Conservation (phyloP, 2,888 invertebrate species). For the Mechanitis messenoides region DNA sequence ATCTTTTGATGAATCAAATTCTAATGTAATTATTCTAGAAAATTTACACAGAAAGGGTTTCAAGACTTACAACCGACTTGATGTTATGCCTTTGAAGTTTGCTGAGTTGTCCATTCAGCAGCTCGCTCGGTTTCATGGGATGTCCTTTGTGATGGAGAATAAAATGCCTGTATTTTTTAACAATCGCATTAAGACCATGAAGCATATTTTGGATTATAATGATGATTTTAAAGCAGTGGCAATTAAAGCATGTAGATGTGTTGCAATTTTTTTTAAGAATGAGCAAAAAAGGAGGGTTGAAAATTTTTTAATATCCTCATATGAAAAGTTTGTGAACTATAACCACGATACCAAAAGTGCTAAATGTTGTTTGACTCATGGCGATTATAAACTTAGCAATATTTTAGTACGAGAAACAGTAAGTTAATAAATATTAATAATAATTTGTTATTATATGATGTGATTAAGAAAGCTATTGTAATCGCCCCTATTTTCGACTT, state of each 20-base stretch:
- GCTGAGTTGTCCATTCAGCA: slow-evolving; percentile 35
- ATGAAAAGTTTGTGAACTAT: slow-evolving; percentile 30
- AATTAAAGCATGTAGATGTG: slow-evolving; percentile 25
- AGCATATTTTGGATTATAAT: slow-evolving; percentile 15
- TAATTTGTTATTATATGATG: too few relatives aligned
- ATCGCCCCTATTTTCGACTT: too few relatives aligned
- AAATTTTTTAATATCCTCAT: slow-evolving; percentile 26
- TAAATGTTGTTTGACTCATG: slow-evolving; percentile 26
- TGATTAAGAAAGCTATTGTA: too few relatives aligned
- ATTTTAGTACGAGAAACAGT: slow-evolving; percentile 31
- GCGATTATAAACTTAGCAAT: slow-evolving; percentile 29
- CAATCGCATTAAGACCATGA: slow-evolving; percentile 31
- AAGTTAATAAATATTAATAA: slow-evolving; percentile 13
- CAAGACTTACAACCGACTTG: slow-evolving; percentile 32
- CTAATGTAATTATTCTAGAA: slow-evolving; percentile 27
- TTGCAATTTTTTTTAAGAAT: slow-evolving; percentile 33
- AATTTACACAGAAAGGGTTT: slow-evolving; percentile 36
- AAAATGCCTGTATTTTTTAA: slow-evolving; percentile 35
- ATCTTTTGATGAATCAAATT: slow-evolving; percentile 18
- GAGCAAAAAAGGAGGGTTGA: slow-evolving; percentile 32
- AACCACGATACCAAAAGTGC: slow-evolving; percentile 22
- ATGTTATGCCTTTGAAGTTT: slow-evolving; percentile 34
- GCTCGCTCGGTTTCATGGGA: slow-evolving; percentile 38
- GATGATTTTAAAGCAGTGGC: slow-evolving; percentile 26
- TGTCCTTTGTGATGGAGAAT: slow-evolving; percentile 37